A percentile compares a stretch with the other conserved stretches of the same genome.
phyloP scores from a whole-genome alignment of 2,888 invertebrate genomes.

The Leptinotarsa tumamoca region DNA sequence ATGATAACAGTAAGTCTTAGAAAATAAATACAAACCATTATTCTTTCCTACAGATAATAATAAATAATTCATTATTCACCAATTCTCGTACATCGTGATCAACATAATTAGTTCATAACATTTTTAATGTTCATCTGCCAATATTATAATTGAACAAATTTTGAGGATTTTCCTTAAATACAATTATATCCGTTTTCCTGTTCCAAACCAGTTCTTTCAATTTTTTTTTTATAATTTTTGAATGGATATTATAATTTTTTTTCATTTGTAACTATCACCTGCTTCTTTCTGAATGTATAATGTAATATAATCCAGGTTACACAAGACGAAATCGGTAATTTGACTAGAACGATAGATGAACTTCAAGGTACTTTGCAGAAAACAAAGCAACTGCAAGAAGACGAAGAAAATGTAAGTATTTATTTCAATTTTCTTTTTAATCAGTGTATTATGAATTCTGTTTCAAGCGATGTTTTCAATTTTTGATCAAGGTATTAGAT shows the following conservation, averaged over 20 bases:
- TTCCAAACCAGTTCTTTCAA: background rate
- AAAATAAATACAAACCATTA: background rate
- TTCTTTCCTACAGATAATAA: background rate
- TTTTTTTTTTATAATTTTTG: background rate
- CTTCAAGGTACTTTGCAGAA: constrained; percentile 47
- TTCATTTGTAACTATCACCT: background rate
- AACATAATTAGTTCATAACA: background rate
- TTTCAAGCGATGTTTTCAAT: background rate
- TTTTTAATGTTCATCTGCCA: background rate
- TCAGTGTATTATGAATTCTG: too few species aligned
- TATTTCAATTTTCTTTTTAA: too few species aligned
- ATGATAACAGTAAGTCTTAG: constrained; percentile 47
- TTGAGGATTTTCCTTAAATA: background rate
- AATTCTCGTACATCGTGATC: background rate
- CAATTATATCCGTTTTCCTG: background rate
- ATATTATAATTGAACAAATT: background rate
- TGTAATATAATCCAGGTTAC: constrained; percentile 41
- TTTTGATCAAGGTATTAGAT: background rate
- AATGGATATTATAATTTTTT: background rate
- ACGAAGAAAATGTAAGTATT: constrained; percentile 49
- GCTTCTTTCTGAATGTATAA: background rate
- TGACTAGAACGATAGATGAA: constrained; percentile 51
- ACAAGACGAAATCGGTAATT: constrained; percentile 49
- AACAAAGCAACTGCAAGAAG: constrained; percentile 45
- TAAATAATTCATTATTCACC: too few species aligned